phyloP scores from a whole-genome alignment of 1,140 invertebrate species.

The Hyles vespertilio region DNA sequence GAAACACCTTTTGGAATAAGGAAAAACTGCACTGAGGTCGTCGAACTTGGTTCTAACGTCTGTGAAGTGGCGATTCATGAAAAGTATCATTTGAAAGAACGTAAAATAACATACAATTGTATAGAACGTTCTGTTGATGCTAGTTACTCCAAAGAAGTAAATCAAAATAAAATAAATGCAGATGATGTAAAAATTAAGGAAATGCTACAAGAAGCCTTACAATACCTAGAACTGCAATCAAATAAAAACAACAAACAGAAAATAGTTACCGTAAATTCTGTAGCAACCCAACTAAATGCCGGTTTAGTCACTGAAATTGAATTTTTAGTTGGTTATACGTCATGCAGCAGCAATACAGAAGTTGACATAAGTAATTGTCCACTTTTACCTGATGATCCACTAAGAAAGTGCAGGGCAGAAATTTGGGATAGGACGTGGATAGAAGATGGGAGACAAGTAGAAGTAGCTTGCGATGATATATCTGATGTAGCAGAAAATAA shows the following conservation, averaged over 20 bases:
- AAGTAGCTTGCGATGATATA: conserved; percentile 59
- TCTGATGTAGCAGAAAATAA: conserved; percentile 8
- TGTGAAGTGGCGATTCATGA: conserved; percentile 46
- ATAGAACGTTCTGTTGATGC: conserved; percentile 31
- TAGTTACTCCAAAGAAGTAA: conserved; percentile 25
- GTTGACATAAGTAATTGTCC: conserved; percentile 32
- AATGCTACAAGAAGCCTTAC: conserved; percentile 40
- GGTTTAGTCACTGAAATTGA: conserved; percentile 67
- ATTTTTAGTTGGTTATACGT: conserved; percentile 68
- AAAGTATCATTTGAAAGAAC: conserved; percentile 35
- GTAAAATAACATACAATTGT: conserved; percentile 35
- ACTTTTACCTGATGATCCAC: conserved; percentile 35
- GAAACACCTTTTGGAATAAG: conserved; percentile 22
- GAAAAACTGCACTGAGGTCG: conserved; percentile 35
- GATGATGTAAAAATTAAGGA: conserved; percentile 36
- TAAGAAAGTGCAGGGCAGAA: conserved; percentile 68
- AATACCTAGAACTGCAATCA: conserved; percentile 42
- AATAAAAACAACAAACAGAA: conserved; percentile 48
- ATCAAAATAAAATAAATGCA: conserved; percentile 7
- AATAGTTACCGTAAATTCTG: conserved; percentile 36
- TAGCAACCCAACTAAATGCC: conserved; percentile 39
- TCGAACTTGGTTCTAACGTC: conserved; percentile 34
- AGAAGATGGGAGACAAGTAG: conserved; percentile 63
- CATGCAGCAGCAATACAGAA: conserved; percentile 48
- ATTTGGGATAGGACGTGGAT: conserved; percentile 80